phyloP scores from a whole-genome alignment of 2,797 vertebrate species.

The Harpagifer antarcticus region DNA sequence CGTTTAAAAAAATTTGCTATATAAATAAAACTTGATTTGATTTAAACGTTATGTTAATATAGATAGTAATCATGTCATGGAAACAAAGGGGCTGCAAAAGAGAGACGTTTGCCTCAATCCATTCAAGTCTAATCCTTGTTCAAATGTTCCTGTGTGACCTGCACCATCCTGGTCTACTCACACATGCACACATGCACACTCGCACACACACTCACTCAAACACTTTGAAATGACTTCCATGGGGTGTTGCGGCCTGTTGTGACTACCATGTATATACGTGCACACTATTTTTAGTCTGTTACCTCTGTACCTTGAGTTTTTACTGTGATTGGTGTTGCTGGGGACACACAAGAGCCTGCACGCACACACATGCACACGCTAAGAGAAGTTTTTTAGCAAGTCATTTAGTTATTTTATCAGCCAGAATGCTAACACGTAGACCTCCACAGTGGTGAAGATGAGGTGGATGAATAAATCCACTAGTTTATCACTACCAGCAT shows the following conservation, averaged over 20 bases:
- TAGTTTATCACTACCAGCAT: constrained; percentile 86
- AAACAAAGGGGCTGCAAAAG: neutral
- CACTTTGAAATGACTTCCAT: constrained; percentile 9
- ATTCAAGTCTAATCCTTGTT: constrained; percentile 6
- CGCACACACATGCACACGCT: constrained; percentile 4
- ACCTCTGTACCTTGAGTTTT: constrained; percentile 9
- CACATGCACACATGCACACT: neutral
- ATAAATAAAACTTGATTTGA: too few species aligned
- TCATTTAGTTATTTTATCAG: constrained; percentile 57
- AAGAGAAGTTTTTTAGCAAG: constrained; percentile 45
- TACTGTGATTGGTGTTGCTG: constrained; percentile 27
- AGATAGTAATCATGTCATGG: neutral
- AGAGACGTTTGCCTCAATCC: neutral
- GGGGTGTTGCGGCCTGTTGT: neutral
- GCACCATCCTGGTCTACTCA: constrained; percentile 4
- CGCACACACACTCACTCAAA: constrained; percentile 8
- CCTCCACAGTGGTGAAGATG: constrained; percentile 76
- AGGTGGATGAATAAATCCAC: constrained; percentile 81
- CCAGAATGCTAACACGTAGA: constrained; percentile 77
- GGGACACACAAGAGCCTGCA: neutral
- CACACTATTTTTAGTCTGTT: constrained; percentile 36
- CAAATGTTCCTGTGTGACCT: constrained; percentile 9
- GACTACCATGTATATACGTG: constrained; percentile 10
- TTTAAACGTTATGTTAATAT: neutral
- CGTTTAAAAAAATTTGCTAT: too few species aligned